These are phyloP conservation scores for Apogon talboti DNA, from an alignment of 2,797 vertebrate genomes.

Conservation along the genomic window DNA sequence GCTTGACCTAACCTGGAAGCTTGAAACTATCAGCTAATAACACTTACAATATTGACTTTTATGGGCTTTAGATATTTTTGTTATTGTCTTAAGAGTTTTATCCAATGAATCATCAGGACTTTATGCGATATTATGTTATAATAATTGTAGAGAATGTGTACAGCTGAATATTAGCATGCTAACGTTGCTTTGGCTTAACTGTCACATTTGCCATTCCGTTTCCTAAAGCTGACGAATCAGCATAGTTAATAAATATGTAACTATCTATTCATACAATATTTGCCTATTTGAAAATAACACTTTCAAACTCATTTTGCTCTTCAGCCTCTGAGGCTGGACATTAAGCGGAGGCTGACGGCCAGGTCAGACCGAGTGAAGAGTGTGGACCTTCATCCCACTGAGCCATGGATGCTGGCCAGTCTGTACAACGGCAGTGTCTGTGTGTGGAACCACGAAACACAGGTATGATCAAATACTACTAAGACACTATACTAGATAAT, in stretches of 20 bases:
- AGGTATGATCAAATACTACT: conserved; percentile 76
- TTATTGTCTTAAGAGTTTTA: not conserved
- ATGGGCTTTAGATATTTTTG: not conserved
- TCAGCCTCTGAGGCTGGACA: conserved; percentile 93
- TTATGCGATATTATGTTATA: not conserved
- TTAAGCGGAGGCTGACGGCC: conserved; percentile 93
- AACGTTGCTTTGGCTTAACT: conserved; percentile 5
- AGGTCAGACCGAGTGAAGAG: conserved; percentile 96
- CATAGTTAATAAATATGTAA: too few relatives aligned
- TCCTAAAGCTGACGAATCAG: not conserved
- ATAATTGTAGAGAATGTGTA: not conserved
- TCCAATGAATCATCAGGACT: too few relatives aligned
- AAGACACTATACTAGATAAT: too few relatives aligned
- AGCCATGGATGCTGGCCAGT: conserved; percentile 96
- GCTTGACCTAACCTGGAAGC: conserved; percentile 44
- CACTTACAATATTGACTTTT: not conserved
- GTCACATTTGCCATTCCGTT: not conserved
- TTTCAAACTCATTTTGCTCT: too few relatives aligned
- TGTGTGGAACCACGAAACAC: conserved; percentile 97
- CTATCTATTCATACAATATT: too few relatives aligned
- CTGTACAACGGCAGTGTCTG: conserved; percentile 95
- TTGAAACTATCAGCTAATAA: not conserved
- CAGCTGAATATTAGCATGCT: conserved; percentile 25
- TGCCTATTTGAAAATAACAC: too few relatives aligned
- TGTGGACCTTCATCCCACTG: conserved; percentile 92